Evolutionary conservation across 1,140 invertebrate species (phyloP), one percentile per base, ranked within the genome.

Genomic region (Heliothis virescens): DNA sequence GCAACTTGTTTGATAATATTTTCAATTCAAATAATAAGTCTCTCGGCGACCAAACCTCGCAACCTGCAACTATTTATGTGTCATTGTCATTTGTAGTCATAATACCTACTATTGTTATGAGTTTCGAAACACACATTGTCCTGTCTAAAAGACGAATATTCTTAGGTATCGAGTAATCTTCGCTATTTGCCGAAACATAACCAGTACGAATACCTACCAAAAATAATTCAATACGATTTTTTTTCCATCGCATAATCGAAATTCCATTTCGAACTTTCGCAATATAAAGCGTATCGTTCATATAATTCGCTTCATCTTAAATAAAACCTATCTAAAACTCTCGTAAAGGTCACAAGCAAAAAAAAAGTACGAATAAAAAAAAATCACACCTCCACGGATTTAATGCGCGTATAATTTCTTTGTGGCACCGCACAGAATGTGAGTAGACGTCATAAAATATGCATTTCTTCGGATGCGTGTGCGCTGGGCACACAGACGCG

Each of bases 391-490:
- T 93, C 91, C 87, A 92, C 85, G 86, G 91, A 92, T 94, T 94
- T 94, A 94, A 94, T 92, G 90, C 86, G 90, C 92, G 92, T 94
- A 94, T 94, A 94, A 94, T 94, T 94, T 94, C 92, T 94, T 94
- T 94, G 92, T 93, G 92, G 93, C 91, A 94, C 92, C 93, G 92
- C 91, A 88, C 88, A 89, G 92, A 93, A 93, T 90, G 90, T 92
- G 90, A 88, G 83, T 90, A 93, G 92, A 93, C 92, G 90, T 94
- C 92, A 92, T 93, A 94, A 94, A 94, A 92, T 93, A 93, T 92
- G 93, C 92, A 92, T 93, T 93, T 94, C 92, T 93, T 92, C 86
- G 85, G 87, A 82, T 89, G 89, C 89, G 86, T 87, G 87, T 86
- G 85, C 83, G 86, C 79, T 55, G n/a, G 53, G 41, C 79, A 76